Base-by-base conservation (phyloP, 2,888 invertebrate species). In the Lymantria monacha region DNA sequence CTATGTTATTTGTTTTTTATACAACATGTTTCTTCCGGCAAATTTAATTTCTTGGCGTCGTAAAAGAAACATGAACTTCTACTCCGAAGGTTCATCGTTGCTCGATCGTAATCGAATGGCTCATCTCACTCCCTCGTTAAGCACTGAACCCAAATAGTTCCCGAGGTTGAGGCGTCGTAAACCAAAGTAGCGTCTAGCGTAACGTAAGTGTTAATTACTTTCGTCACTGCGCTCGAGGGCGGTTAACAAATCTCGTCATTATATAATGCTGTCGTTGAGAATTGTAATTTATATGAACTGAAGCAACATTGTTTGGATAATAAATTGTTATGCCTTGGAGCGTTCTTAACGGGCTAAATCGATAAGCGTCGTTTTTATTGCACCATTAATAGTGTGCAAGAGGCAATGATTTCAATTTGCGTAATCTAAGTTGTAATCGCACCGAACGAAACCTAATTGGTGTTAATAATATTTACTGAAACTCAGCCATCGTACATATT, bases 201-300 rank as follows among this genome's bases (percentile, higher is more conserved):
- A 86, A 86, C 82, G 84, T 83, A 83, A 87, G 85, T 88, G 87
- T 86, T 89, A 88, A 90, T 88, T 87, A 87, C 85, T 87, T 86
- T 84, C 85, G 88, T 86, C 88, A 87, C 82, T 86, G 69, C 33
- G 14, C 82, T 78, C 79, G 76, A 80, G 75, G 74, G 81, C 68
- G 78, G 81, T 83, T 83, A 84, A 85, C 86, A 87, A 87, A 87
- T 88, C 84, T 83, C 75, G 66, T 73, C 75, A 73, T 83, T 85
- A 83, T 80, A 76, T 85, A 83, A 84, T 81, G 76, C 72, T 67
- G 70, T 74, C 71, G 74, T 76, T 76, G 78, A 83, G 83, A 76
- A 80, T 78, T 78, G 79, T 81, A 83, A 87, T 86, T 87, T 83
- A 82, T 82, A 79, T 79, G 14, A 12, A 70, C 74, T 81, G 79